A percentile compares a stretch with the other conserved stretches of the same genome.
These are phyloP conservation scores for Salarias fasciatus DNA, from an alignment of 2,797 vertebrate genomes.

Conservation along the genomic window DNA sequence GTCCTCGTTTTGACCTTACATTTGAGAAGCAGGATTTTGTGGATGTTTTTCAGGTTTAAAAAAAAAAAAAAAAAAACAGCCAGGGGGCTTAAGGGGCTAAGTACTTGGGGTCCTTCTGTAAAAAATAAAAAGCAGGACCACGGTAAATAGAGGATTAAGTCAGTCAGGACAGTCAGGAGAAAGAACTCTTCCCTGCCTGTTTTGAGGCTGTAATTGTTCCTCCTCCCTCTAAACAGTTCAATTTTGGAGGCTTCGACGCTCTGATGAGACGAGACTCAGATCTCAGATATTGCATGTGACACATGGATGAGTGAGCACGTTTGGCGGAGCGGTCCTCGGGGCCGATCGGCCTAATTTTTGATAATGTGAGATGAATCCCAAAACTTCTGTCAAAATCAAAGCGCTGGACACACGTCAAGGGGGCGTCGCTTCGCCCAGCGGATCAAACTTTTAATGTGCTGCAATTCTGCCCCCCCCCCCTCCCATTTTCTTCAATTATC, in stretches of 20 bases:
- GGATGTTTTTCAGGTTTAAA: too few species aligned
- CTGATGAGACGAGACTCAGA: slow-evolving; percentile 37
- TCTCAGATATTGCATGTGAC: slow-evolving; percentile 41
- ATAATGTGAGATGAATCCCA: slow-evolving; percentile 28
- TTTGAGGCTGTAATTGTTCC: slow-evolving; percentile 19
- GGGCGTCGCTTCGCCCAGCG: neutral
- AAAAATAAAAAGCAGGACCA: neutral
- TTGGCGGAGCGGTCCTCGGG: slow-evolving; percentile 30
- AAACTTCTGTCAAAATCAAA: slow-evolving; percentile 22
- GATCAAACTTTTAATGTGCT: neutral
- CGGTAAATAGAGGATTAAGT: neutral
- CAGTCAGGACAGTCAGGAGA: neutral
- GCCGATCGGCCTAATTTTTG: slow-evolving; percentile 26
- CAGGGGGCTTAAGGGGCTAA: neutral
- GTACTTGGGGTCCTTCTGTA: neutral
- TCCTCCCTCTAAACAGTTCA: slow-evolving; percentile 13
- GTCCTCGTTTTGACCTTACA: too few species aligned
- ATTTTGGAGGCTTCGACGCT: slow-evolving; percentile 26
- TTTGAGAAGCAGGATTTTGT: neutral
- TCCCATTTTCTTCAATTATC: too few species aligned
- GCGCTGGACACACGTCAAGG: slow-evolving; percentile 11
- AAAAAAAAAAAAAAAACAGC: too few species aligned
- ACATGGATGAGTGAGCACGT: slow-evolving; percentile 52
- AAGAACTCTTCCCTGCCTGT: neutral
- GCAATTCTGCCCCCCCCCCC: too few species aligned